Conservation (phyloP, 1,140 invertebrate genomes). For the Brachionus asplanchnoidis region DNA sequence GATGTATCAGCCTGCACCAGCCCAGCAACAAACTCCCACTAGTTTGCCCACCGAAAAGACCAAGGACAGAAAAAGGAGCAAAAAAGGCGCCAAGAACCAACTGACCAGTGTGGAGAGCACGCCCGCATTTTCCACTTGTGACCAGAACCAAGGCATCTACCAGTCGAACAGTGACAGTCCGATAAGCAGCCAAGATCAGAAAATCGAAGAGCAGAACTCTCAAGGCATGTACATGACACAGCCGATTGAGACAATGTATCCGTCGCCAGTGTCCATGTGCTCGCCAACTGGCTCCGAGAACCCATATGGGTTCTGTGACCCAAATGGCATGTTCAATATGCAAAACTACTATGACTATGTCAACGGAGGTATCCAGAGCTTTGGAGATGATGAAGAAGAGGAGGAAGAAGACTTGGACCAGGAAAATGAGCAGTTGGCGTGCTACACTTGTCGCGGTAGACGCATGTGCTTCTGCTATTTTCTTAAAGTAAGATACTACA, state of each 20-base stretch:
- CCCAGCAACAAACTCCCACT: slow-evolving; percentile 12
- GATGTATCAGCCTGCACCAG: slow-evolving; percentile 16
- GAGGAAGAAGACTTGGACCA: slow-evolving; percentile 14
- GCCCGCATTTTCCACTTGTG: not conserved
- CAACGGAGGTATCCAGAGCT: not conserved
- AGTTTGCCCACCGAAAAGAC: not conserved
- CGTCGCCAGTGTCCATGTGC: slow-evolving; percentile 1
- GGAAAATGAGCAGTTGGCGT: slow-evolving; percentile 32
- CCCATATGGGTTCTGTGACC: slow-evolving; percentile 4
- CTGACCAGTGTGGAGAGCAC: not conserved
- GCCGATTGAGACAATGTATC: not conserved
- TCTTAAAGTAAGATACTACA: slow-evolving; percentile 40
- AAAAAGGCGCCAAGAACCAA: not conserved
- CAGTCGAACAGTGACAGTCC: not conserved
- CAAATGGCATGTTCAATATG: not conserved
- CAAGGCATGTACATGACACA: not conserved
- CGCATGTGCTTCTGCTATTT: slow-evolving; percentile 40
- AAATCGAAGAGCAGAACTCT: not conserved
- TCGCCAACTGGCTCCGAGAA: not conserved
- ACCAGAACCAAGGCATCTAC: not conserved
- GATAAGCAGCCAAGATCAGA: not conserved
- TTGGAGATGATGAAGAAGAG: not conserved
- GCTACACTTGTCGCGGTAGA: slow-evolving; percentile 38
- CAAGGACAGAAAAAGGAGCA: not conserved
- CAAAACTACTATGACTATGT: slow-evolving; percentile 23